phyloP scores from a whole-genome alignment of 2,888 invertebrate genomes.

The Julus scandinavius region DNA sequence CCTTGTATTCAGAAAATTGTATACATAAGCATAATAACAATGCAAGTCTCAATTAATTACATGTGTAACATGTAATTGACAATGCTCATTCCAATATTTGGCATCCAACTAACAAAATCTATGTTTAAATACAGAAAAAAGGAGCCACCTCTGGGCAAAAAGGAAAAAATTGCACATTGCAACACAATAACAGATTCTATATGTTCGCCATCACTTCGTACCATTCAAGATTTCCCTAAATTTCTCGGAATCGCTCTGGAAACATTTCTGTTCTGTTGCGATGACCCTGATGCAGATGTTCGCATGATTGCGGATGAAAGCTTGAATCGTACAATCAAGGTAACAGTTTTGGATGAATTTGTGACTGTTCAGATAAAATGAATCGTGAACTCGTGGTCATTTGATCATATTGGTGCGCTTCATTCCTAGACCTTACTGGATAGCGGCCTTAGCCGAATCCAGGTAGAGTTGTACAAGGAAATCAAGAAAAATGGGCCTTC shows the following conservation, averaged over 20 bases:
- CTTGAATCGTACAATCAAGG: slow-evolving; percentile 80
- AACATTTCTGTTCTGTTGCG: slow-evolving; percentile 76
- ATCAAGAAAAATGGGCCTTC: slow-evolving; percentile 81
- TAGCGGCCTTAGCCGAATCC: slow-evolving; percentile 77
- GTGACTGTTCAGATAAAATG: not conserved
- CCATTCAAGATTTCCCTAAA: slow-evolving; percentile 73
- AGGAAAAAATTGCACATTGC: slow-evolving; percentile 80
- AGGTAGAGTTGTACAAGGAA: slow-evolving; percentile 83
- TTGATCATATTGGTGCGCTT: not conserved
- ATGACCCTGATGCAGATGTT: slow-evolving; percentile 81
- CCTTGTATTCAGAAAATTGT: no score
- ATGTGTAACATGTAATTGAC: no score
- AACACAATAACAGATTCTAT: slow-evolving; percentile 79
- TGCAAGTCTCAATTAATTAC: no score
- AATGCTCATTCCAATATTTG: no score
- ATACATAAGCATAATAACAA: no score
- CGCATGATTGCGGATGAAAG: slow-evolving; percentile 85
- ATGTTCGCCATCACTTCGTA: slow-evolving; percentile 73
- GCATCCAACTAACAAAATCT: not conserved
- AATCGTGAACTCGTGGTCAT: no score
- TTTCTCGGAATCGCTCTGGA: slow-evolving; percentile 78
- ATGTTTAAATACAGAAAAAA: slow-evolving; percentile 71
- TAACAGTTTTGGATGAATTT: slow-evolving; percentile 61
- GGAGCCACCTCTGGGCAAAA: slow-evolving; percentile 65
- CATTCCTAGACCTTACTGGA: slow-evolving; percentile 72